These are phyloP conservation scores for Setipinna tenuifilis DNA, from an alignment of 2,797 vertebrate species.

Conservation along the genomic window DNA sequence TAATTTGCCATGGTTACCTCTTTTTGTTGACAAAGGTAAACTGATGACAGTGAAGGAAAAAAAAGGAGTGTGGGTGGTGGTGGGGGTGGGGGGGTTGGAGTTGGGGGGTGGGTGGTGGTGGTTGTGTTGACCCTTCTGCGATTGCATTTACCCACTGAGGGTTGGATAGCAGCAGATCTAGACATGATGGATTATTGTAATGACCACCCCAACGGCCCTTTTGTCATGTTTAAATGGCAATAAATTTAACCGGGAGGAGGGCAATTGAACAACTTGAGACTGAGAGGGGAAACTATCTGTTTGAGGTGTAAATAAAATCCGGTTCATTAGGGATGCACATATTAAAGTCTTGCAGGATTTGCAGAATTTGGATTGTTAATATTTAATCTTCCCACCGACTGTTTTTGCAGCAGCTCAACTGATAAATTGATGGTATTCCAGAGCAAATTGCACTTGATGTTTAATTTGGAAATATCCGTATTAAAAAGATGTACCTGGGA, in stretches of 20 bases:
- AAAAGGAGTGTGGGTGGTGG: constrained; percentile 66
- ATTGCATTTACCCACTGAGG: constrained; percentile 91
- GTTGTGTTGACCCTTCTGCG: constrained; percentile 89
- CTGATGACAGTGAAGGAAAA: constrained; percentile 82
- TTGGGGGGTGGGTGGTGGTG: too few species aligned
- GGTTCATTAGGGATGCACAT: constrained; percentile 79
- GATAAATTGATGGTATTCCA: not conserved
- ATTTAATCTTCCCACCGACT: constrained; percentile 71
- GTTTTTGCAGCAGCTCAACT: constrained; percentile 6
- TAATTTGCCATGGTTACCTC: constrained; percentile 79
- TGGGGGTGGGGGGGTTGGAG: too few species aligned
- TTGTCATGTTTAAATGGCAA: constrained; percentile 98
- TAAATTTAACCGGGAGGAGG: constrained; percentile 87
- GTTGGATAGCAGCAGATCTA: constrained; percentile 85
- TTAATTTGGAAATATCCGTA: not conserved
- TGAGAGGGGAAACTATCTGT: constrained; percentile 72
- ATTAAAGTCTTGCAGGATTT: constrained; percentile 67
- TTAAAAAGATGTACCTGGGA: not conserved
- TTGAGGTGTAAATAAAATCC: constrained; percentile 92
- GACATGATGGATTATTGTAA: constrained; percentile 99
- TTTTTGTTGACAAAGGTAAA: constrained; percentile 94
- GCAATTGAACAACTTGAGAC: constrained; percentile 79
- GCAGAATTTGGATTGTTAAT: constrained; percentile 72
- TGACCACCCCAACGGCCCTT: constrained; percentile 87
- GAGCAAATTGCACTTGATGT: not conserved